These are phyloP conservation scores for Meiosimyza decipiens DNA, from an alignment of 2,888 invertebrate genomes.

Conservation along the genomic window DNA sequence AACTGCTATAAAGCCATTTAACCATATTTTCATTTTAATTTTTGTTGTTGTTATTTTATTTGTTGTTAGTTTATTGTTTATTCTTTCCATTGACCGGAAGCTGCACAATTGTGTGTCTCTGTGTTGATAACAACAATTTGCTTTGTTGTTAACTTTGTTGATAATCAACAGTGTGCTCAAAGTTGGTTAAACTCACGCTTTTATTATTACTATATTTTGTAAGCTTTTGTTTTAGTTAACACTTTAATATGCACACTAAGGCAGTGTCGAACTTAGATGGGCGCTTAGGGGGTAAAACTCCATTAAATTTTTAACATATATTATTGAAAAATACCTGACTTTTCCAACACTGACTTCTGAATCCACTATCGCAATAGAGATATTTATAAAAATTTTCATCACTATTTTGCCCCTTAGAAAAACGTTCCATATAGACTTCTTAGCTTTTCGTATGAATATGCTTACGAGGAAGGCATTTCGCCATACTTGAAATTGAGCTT, in stretches of 20 bases:
- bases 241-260: background rate
- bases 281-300: too few species aligned
- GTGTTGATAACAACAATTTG: background rate
- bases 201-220: background rate
- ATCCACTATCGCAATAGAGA: too few species aligned
- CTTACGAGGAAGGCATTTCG: too few species aligned
- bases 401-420: too few species aligned
- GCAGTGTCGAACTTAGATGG: too few species aligned
- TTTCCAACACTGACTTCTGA: too few species aligned
- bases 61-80: conserved; percentile 1
- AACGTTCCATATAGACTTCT: too few species aligned
- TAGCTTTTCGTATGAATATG: too few species aligned
- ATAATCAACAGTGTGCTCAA: conserved; percentile 3
- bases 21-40: background rate
- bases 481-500: too few species aligned
- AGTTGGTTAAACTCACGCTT: conserved; percentile 1
- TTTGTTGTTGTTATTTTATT: background rate
- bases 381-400: too few species aligned
- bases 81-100: conserved; percentile 28
- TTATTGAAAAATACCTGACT: too few species aligned
- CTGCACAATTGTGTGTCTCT: conserved; percentile 10
- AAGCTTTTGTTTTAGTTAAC: background rate
- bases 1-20: background rate
- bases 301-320: too few species aligned
- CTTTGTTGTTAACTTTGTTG: conserved; percentile 6